Conservation (phyloP, 2,888 invertebrate genomes). For the Tenthredo scrophulariae region DNA sequence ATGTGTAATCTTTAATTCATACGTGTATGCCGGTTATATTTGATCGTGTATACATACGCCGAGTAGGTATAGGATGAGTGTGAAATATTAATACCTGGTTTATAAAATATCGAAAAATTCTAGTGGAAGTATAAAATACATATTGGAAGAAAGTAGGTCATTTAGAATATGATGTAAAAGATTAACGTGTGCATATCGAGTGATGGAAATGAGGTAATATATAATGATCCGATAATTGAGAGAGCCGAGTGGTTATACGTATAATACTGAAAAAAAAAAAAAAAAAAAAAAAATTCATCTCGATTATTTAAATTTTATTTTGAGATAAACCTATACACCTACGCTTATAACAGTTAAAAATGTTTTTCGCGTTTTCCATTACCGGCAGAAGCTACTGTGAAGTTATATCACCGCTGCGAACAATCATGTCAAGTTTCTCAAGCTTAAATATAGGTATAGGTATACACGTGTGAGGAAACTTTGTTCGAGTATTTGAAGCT, state of each 20-base stretch:
- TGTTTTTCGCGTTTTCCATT: background rate
- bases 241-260: background rate
- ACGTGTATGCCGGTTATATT: background rate
- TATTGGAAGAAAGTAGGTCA: background rate
- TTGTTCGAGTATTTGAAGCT: background rate
- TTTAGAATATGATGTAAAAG: slow-evolving; percentile 5
- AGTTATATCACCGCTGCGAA: background rate
- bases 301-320: background rate
- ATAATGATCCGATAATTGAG: slow-evolving; percentile 18
- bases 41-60: background rate
- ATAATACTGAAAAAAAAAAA: background rate
- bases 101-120: background rate
- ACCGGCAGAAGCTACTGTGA: background rate
- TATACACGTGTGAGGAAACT: background rate
- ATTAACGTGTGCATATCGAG: background rate
- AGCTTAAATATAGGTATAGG: background rate
- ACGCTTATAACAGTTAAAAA: background rate
- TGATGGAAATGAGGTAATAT: background rate
- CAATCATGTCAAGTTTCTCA: background rate
- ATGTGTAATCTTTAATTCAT: slow-evolving; percentile 14
- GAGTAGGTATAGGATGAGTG: background rate
- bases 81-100: slow-evolving; percentile 1
- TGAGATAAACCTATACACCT: background rate
- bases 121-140: background rate
- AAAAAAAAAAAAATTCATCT: background rate